These are phyloP conservation scores for Halcyon senegalensis DNA, from an alignment of 2,113 vertebrate genomes.

Conservation along the genomic window DNA sequence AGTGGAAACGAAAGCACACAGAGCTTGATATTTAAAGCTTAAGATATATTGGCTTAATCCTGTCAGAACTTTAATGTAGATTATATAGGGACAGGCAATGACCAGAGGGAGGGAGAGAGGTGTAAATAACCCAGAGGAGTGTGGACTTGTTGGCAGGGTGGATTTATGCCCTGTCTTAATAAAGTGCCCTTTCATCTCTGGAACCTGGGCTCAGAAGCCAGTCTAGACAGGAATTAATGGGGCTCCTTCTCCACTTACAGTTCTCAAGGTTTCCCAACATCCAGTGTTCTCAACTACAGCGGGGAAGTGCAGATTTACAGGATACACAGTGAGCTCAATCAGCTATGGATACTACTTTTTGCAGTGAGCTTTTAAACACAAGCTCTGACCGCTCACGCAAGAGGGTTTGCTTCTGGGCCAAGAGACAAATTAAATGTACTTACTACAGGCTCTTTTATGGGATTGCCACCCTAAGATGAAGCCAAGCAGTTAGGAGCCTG, in stretches of 20 bases:
- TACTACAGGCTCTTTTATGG: background rate
- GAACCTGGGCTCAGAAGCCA: conserved; percentile 60
- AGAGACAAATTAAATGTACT: conserved; percentile 40
- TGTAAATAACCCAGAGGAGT: conserved; percentile 64
- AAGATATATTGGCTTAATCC: conserved; percentile 19
- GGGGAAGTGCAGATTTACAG: background rate
- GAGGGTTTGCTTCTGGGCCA: background rate
- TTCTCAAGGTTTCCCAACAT: conserved; percentile 37
- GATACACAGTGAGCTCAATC: background rate
- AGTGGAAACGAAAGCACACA: background rate
- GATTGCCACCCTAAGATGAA: background rate
- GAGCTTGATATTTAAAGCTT: background rate
- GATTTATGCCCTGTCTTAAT: conserved; percentile 71
- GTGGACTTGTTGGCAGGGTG: conserved; percentile 61
- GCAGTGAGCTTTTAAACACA: background rate
- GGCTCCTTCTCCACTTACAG: conserved; percentile 53
- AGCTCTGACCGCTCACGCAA: background rate
- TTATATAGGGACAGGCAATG: conserved; percentile 32
- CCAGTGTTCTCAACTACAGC: background rate
- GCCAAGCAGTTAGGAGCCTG: background rate
- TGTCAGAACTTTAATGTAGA: conserved; percentile 44
- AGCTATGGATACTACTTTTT: background rate
- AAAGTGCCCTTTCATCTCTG: conserved; percentile 72
- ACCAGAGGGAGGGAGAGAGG: conserved; percentile 44
- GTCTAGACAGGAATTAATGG: conserved; percentile 75